Evolutionary conservation across 2,113 vertebrate species (phyloP), one percentile per base, ranked within the genome.

Genomic region (Cichladusa arquata): DNA sequence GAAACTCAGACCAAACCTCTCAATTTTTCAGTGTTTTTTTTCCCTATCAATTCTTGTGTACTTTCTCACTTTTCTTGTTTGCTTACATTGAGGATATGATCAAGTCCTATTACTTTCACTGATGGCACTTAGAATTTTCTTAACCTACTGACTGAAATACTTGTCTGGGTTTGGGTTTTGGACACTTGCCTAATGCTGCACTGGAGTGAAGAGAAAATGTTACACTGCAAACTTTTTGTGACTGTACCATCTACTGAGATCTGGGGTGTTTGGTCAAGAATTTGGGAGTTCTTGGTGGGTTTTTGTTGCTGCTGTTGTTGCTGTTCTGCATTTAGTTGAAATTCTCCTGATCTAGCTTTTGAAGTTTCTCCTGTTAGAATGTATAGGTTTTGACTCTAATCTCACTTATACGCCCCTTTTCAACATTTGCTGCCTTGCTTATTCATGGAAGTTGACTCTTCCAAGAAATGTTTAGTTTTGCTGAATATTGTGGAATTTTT

Each of bases 41-140:
- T 1, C 12, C 19, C 3, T 42, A 4, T 36, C 2, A 70, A 0
- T 48, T 53, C 16, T 25, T 51, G 16, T 19, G 11, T 65, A 31
- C 9, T 83, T 64, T 56, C 9, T 93, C 36, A 16, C 17, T 91
- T 86, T 29, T 5, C 8, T 2, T 69, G 34, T 13, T 72, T 28
- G 9, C 8, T 44, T 4, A 8, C 14, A 42, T 33, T 56, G 31
- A 61, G 22, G 22, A 22, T 65, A 6, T 57, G 20, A 70, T 50
- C 64, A 86, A 69, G 73, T 86, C n/a, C n/a, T 47, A 0, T 29
- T 57, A 33, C 5, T 48, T 86, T 64, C 48, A 45, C 51, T 6
- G 2, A 26, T 7, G 73, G 12, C 3, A 26, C 16, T 44, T 24
- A 33, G 0, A 65, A 12, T 71, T 64, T 79, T 70, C 74, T 88